Evolutionary conservation across 1,140 invertebrate genomes (phyloP).

Genomic region (Drosophila santomea): DNA sequence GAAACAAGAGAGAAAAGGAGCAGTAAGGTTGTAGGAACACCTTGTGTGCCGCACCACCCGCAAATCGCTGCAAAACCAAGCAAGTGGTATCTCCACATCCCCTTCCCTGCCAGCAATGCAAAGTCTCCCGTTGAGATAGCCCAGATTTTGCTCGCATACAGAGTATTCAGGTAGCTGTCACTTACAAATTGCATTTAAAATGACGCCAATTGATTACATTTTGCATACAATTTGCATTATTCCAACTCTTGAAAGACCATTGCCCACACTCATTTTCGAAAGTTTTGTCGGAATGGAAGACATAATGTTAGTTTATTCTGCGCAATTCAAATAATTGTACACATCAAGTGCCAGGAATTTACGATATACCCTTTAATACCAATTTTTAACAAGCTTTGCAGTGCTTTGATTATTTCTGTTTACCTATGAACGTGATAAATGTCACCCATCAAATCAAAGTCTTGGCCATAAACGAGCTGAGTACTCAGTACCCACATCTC

Average conservation of each 20-base stretch:
- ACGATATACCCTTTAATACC: too few species aligned
- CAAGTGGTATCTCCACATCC: not conserved
- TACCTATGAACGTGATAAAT: not conserved
- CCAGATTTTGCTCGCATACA: conserved; percentile 3
- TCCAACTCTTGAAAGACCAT: too few species aligned
- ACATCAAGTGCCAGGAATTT: too few species aligned
- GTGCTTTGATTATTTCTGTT: not conserved
- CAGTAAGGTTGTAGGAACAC: not conserved
- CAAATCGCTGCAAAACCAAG: not conserved
- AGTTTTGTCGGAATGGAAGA: too few species aligned
- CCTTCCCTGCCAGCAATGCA: not conserved
- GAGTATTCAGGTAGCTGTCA: not conserved
- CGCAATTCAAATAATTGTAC: too few species aligned
- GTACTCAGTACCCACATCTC: conserved; percentile 17
- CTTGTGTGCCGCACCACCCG: conserved; percentile 2
- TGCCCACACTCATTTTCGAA: too few species aligned
- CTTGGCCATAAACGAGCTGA: conserved; percentile 24
- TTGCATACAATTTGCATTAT: not conserved
- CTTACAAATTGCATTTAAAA: not conserved
- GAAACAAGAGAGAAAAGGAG: conserved; percentile 9
- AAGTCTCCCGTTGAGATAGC: conserved; percentile 6
- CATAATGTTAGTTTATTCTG: too few species aligned
- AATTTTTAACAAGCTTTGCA: not conserved
- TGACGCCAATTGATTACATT: not conserved
- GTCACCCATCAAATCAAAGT: conserved; percentile 5